Base-by-base conservation (phyloP, 1,140 invertebrate species). In the Achatina immaculata region DNA sequence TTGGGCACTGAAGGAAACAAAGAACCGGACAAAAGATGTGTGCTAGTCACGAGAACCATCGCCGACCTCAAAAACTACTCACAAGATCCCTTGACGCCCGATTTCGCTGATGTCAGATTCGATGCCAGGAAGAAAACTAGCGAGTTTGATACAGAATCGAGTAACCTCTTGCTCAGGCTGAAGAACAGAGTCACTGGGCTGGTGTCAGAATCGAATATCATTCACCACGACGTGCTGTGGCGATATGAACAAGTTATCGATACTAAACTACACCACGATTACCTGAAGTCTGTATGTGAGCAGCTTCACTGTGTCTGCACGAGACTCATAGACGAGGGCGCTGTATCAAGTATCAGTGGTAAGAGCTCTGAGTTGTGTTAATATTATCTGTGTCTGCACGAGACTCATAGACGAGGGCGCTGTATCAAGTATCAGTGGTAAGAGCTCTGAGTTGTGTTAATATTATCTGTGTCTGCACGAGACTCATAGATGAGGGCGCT, bases 31-130 rank as follows among this genome's bases (percentile, higher is more conserved):
- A 83, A 81, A 40, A 62, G 81, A 40, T 88, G 87, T 80, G 73
- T 89, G 21, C 82, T 89, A 0, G 77, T 89, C n/a, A 77, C 85
- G 0, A 66, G 90, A 51, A 85, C 84, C 62, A 90, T 91, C 76
- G 85, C 84, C 58, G 90, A 91, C 74, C 83, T 91, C 11, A 87
- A 87, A 31, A 91, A 91, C 81, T 90, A 91, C 83, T 80, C 87
- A 0, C 81, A 85, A 24, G 84, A 88, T 34, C 76, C 83, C 2
- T 77, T 82, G 43, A 83, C 89, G 0, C 21, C 80, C 19, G 80
- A 74, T 36, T 91, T 89, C 69, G 79, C 85, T 24, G 89, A 90
- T 45, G 62, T 90, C 38, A 65, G 62, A 0, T 85, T 81, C 72
- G 87, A 89, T 81, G 86, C 87, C 16, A 86, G 81, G 51, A 80